phyloP scores from a whole-genome alignment of 2,888 invertebrate species.

The Aethes cnicana region DNA sequence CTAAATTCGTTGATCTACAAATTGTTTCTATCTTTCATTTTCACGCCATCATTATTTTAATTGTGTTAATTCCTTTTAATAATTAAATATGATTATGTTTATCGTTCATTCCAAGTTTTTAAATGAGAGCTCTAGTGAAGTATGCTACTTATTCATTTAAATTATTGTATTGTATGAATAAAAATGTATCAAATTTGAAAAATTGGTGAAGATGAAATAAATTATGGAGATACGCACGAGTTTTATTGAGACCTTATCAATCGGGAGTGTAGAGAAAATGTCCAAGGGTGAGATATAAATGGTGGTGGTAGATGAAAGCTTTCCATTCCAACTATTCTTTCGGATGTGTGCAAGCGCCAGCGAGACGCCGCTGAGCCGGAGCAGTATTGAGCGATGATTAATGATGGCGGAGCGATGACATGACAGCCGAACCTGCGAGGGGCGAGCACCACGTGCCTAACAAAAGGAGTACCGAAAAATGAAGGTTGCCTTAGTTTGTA shows the following conservation, averaged over 20 bases:
- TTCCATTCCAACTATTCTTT: constrained; percentile 38
- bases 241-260: constrained; percentile 44
- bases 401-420: constrained; percentile 72
- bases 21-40: constrained; percentile 52
- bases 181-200: constrained; percentile 79
- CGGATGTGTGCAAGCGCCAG: constrained; percentile 63
- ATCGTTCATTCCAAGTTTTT: constrained; percentile 81
- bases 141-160: constrained; percentile 79
- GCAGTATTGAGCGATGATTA: constrained; percentile 79
- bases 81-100: constrained; percentile 77
- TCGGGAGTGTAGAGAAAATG: too few species aligned
- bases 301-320: constrained; percentile 12
- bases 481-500: constrained; percentile 80
- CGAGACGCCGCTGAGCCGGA: constrained; percentile 67
- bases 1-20: constrained; percentile 49
- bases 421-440: constrained; percentile 76
- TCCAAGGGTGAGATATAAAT: not conserved
- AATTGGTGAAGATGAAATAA: constrained; percentile 81
- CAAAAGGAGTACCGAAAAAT: constrained; percentile 79
- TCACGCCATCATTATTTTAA: constrained; percentile 66
- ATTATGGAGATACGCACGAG: constrained; percentile 68
- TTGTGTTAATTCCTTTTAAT: constrained; percentile 79
- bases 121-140: constrained; percentile 76
- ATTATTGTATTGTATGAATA: constrained; percentile 81
- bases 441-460: constrained; percentile 71